These are phyloP conservation scores for Synanthedon tipuliformis DNA, from an alignment of 2,888 invertebrate genomes.

Conservation along the genomic window DNA sequence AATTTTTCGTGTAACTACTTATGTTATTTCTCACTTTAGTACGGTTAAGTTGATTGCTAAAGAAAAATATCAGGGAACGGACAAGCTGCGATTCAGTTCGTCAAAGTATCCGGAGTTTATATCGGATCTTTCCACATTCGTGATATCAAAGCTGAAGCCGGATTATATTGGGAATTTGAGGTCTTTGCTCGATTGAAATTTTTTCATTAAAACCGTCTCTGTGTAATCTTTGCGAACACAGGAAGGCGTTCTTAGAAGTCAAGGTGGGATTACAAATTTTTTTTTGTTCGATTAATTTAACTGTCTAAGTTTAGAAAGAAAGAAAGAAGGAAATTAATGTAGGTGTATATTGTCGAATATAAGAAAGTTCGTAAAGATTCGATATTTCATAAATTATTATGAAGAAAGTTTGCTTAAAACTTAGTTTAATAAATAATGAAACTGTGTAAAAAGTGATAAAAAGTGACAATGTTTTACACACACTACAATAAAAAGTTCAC, in stretches of 20 bases:
- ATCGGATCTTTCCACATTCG: neutral
- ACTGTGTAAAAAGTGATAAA: no score
- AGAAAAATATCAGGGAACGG: neutral
- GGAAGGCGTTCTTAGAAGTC: neutral
- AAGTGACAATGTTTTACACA: no score
- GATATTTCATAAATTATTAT: no score
- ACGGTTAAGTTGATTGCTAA: no score
- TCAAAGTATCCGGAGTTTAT: neutral
- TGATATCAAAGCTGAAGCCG: slow-evolving; percentile 4
- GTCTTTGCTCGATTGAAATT: slow-evolving; percentile 1
- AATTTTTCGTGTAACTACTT: no score
- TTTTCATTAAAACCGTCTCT: slow-evolving; percentile 2
- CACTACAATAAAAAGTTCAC: no score
- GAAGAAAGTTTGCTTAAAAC: no score
- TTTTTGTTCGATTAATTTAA: neutral
- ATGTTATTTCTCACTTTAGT: no score
- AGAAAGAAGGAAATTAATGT: no score
- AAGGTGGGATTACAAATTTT: neutral
- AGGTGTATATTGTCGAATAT: no score
- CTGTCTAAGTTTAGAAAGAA: neutral
- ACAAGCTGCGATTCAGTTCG: neutral
- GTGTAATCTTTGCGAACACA: neutral
- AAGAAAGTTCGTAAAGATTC: no score
- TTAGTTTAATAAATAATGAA: no score
- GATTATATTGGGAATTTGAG: slow-evolving; percentile 4